Percentiles rank a stretch among this genome's conserved stretches.
Evolutionary conservation across 1,140 invertebrate genomes (phyloP).

Genomic region (Drosophila pruinosa): DNA sequence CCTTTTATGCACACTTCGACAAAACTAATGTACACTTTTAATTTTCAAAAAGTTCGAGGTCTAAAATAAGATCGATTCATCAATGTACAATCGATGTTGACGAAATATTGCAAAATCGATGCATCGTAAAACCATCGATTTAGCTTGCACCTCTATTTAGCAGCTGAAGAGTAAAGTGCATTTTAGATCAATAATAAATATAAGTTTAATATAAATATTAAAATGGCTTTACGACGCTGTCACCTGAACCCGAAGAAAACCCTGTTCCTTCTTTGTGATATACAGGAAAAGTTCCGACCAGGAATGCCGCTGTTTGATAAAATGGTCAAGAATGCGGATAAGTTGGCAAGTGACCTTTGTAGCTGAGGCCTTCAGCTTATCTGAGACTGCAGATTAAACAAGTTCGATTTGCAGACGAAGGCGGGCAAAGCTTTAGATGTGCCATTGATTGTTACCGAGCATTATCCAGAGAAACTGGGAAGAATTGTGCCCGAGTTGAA

Average conservation of each 20-base stretch:
- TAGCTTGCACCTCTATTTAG: too few species aligned
- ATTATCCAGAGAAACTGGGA: conserved; percentile 90
- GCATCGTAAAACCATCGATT: too few species aligned
- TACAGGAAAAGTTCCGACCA: conserved; percentile 92
- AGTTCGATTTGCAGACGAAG: conserved; percentile 84
- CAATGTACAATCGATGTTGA: too few species aligned
- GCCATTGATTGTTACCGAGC: conserved; percentile 93
- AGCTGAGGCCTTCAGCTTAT: conserved; percentile 43
- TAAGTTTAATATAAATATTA: neutral
- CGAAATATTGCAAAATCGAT: too few species aligned
- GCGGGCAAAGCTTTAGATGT: conserved; percentile 90
- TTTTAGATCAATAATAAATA: conserved; percentile 2
- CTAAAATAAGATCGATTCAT: too few species aligned
- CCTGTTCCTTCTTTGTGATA: conserved; percentile 92
- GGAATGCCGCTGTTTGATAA: conserved; percentile 91
- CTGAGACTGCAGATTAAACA: conserved; percentile 23
- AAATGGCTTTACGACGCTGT: conserved; percentile 66
- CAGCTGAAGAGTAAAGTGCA: neutral
- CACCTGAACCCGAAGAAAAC: conserved; percentile 73
- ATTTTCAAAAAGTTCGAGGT: too few species aligned
- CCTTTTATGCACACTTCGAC: too few species aligned
- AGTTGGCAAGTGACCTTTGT: conserved; percentile 86
- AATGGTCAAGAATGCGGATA: conserved; percentile 88
- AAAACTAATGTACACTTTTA: too few species aligned
- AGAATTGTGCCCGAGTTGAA: conserved; percentile 91